Evolutionary conservation across 2,888 invertebrate genomes (phyloP).

Genomic region (Drosophila nr. perissopoda): DNA sequence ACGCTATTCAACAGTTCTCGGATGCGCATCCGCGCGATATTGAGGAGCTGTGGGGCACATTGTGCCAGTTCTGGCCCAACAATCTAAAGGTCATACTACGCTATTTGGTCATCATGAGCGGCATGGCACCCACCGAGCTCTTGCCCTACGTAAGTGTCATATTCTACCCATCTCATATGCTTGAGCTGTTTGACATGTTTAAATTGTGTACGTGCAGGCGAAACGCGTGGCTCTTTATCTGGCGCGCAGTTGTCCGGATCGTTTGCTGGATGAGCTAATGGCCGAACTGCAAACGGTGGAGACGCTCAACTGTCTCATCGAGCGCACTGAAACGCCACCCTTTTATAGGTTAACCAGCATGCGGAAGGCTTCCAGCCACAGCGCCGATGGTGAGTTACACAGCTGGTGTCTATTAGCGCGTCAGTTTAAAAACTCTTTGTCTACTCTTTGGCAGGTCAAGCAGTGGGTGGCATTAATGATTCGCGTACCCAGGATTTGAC

Average conservation of each 20-base stretch:
- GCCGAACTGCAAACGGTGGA: conserved; percentile 98
- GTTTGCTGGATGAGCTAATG: conserved; percentile 98
- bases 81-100: conserved; percentile 98
- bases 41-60: conserved; percentile 97
- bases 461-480: conserved; percentile 84
- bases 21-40: conserved; percentile 98
- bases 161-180: too few species aligned
- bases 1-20: conserved; percentile 89
- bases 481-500: conserved; percentile 85
- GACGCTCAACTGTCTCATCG: conserved; percentile 97
- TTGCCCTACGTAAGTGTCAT: conserved; percentile 93
- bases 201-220: conserved; percentile 87
- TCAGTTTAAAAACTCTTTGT: not conserved
- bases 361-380: conserved; percentile 95
- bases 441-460: conserved; percentile 78
- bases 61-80: conserved; percentile 98
- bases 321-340: conserved; percentile 98
- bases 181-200: not conserved
- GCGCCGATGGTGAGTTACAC: conserved; percentile 86
- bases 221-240: conserved; percentile 97
- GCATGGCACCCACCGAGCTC: conserved; percentile 98
- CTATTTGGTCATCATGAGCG: conserved; percentile 97
- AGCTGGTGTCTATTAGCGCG: too few species aligned
- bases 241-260: conserved; percentile 95
- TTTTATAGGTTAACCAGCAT: conserved; percentile 97